Conservation (phyloP, 2,113 vertebrate genomes). For the Formicarius rufipectus region DNA sequence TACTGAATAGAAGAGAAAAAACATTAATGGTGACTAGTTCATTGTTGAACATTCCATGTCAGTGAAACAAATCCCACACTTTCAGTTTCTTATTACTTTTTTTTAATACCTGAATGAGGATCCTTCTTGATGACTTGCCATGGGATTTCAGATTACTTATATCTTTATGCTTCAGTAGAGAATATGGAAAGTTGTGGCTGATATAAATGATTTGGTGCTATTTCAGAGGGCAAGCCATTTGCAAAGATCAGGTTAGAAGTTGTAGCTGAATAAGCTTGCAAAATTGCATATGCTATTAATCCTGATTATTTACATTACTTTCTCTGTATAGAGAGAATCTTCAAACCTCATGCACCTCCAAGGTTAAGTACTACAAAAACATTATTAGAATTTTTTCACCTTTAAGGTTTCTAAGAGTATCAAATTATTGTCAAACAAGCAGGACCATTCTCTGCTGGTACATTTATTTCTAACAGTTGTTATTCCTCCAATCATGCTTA, state of each 20-base stretch:
- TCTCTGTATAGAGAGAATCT: not conserved
- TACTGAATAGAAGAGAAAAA: not conserved
- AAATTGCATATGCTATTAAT: not conserved
- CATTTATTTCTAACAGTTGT: not conserved
- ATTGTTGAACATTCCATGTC: not conserved
- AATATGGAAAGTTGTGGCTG: not conserved
- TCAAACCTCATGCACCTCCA: not conserved
- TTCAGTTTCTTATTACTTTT: not conserved
- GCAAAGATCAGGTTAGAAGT: not conserved
- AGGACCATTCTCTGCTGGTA: not conserved
- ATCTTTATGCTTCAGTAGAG: not conserved
- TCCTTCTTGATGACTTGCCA: not conserved
- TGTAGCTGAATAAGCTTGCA: rapidly evolving
- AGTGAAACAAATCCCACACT: not conserved
- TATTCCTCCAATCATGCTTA: not conserved
- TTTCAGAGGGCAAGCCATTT: not conserved
- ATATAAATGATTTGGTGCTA: not conserved
- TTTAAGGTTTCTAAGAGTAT: not conserved
- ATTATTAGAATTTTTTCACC: not conserved
- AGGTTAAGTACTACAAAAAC: not conserved
- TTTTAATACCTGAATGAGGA: not conserved
- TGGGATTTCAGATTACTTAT: not conserved
- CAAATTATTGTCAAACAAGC: not conserved
- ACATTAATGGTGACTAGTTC: not conserved
- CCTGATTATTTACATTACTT: not conserved